These are phyloP conservation scores for Tupaia chinensis DNA, from an alignment of 2,113 vertebrate genomes.

Conservation along the genomic window DNA sequence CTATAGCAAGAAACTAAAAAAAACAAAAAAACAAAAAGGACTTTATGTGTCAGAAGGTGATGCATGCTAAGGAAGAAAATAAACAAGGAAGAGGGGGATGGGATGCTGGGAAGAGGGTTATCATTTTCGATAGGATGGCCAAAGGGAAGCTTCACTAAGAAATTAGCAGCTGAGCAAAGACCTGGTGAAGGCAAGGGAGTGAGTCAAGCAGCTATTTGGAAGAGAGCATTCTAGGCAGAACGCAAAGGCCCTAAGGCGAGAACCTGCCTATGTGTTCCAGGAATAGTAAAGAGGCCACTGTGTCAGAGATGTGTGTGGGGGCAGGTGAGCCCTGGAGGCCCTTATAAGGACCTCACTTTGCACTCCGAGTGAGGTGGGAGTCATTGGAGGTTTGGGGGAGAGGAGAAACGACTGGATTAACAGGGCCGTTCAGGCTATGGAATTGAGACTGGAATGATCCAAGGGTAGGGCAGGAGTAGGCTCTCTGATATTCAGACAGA, in stretches of 20 bases:
- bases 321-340: conserved; percentile 37
- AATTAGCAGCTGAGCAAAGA: conserved; percentile 51
- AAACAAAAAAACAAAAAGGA: neutral
- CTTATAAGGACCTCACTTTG: conserved; percentile 64
- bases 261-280: conserved; percentile 31
- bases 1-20: too few relatives aligned
- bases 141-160: conserved; percentile 26
- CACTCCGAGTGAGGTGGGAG: neutral
- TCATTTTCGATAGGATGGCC: neutral
- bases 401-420: conserved; percentile 33
- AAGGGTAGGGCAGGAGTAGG: neutral
- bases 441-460: conserved; percentile 23
- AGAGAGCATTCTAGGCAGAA: conserved; percentile 59
- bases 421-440: neutral
- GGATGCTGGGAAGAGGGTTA: neutral
- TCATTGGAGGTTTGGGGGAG: neutral
- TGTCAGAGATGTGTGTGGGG: conserved; percentile 53
- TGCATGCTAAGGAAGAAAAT: conserved; percentile 45
- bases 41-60: conserved; percentile 32
- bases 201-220: conserved; percentile 65
- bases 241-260: conserved; percentile 59
- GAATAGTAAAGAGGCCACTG: conserved; percentile 71
- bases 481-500: conserved; percentile 20
- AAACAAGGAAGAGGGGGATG: neutral
- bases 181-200: conserved; percentile 52